These are phyloP conservation scores for Papilio glaucus DNA, from an alignment of 1,140 invertebrate genomes.

Conservation along the genomic window DNA sequence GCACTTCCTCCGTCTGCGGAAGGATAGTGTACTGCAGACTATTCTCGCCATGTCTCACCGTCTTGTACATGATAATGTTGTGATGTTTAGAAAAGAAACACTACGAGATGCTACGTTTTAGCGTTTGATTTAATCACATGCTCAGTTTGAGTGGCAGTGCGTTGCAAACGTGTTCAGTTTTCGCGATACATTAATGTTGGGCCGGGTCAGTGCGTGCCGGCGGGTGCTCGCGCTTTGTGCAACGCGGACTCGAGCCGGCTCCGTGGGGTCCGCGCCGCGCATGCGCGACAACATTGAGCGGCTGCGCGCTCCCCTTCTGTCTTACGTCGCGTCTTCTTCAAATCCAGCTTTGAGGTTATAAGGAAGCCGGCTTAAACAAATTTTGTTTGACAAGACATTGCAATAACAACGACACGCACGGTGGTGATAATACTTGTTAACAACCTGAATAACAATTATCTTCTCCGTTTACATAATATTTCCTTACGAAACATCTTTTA, in stretches of 20 bases:
- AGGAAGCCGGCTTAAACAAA: slow-evolving; percentile 63
- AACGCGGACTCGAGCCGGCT: slow-evolving; percentile 50
- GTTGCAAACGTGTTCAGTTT: slow-evolving; percentile 46
- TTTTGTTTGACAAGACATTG: slow-evolving; percentile 44
- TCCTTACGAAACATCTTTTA: not conserved
- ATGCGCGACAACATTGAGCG: slow-evolving; percentile 81
- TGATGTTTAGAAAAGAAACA: slow-evolving; percentile 63
- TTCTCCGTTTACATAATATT: not conserved
- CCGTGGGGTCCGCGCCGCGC: slow-evolving; percentile 49
- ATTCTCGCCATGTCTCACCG: slow-evolving; percentile 88
- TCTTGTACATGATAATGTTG: slow-evolving; percentile 87
- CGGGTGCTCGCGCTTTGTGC: slow-evolving; percentile 66
- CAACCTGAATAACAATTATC: not conserved
- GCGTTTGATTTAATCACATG: slow-evolving; percentile 65
- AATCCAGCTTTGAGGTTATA: slow-evolving; percentile 77
- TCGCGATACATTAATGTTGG: slow-evolving; percentile 58
- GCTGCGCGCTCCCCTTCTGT: slow-evolving; percentile 68
- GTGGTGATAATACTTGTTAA: not conserved
- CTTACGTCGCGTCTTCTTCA: slow-evolving; percentile 52
- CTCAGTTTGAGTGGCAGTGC: slow-evolving; percentile 54
- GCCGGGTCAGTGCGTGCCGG: slow-evolving; percentile 59
- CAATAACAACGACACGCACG: slow-evolving; percentile 57
- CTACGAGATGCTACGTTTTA: slow-evolving; percentile 55
- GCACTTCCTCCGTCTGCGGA: slow-evolving; percentile 87
- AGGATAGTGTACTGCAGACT: slow-evolving; percentile 89